Conservation (phyloP, 2,113 vertebrate species). For the Otocyon megalotis region DNA sequence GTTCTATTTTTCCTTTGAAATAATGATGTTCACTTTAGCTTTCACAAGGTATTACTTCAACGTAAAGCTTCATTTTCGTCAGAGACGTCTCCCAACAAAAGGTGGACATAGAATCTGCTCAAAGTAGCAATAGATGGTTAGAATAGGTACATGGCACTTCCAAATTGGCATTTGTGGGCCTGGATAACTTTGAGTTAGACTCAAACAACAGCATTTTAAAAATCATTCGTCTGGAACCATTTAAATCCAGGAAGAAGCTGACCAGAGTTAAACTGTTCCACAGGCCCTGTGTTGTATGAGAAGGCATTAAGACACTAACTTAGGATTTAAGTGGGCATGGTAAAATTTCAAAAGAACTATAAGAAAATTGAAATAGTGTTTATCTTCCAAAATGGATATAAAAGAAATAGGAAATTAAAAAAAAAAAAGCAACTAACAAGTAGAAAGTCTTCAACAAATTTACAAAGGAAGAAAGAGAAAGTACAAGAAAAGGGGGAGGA, state of each 20-base stretch:
- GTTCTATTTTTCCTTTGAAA: constrained; percentile 43
- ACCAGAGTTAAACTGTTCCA: not conserved
- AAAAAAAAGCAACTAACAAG: not conserved
- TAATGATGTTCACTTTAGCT: not conserved
- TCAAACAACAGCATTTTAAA: not conserved
- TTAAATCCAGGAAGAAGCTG: not conserved
- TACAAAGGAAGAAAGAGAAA: not conserved
- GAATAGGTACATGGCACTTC: not conserved
- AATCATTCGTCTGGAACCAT: not conserved
- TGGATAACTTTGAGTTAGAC: not conserved
- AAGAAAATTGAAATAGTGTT: not conserved
- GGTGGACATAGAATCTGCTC: not conserved
- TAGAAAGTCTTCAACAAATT: not conserved
- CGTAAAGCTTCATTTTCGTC: constrained; percentile 39
- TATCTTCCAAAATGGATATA: not conserved
- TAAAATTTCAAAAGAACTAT: constrained; percentile 6
- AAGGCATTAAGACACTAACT: not conserved
- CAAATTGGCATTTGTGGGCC: not conserved
- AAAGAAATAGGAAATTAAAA: not conserved
- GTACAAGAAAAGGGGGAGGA: not conserved
- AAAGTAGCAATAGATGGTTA: not conserved
- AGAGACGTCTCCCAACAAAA: constrained; percentile 7
- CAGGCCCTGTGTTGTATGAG: not conserved
- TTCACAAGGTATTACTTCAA: not conserved
- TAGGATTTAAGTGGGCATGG: not conserved